phyloP scores from a whole-genome alignment of 2,888 invertebrate genomes.

The Perizoma affinitatum region DNA sequence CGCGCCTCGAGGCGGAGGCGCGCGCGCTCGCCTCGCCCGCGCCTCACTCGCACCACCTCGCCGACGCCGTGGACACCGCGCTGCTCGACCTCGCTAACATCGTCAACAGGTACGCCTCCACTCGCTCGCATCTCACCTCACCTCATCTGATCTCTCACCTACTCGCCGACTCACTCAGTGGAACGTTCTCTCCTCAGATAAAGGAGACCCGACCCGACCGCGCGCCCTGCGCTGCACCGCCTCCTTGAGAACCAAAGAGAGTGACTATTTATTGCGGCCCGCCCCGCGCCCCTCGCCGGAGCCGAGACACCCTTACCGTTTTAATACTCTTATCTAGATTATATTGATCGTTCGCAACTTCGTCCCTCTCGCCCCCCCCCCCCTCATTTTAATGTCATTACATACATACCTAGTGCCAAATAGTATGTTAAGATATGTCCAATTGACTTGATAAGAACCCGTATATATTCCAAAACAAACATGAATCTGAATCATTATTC shows the following conservation, averaged over 20 bases:
- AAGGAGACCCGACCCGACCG: too few species aligned
- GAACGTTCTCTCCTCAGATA: too few species aligned
- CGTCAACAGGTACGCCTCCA: slow-evolving; percentile 83
- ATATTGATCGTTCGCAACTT: neutral
- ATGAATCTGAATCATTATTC: too few species aligned
- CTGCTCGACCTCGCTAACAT: slow-evolving; percentile 88
- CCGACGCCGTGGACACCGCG: slow-evolving; percentile 85
- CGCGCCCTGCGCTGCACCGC: too few species aligned
- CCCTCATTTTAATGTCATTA: neutral
- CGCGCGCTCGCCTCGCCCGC: slow-evolving; percentile 66
- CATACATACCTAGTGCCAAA: slow-evolving; percentile 59
- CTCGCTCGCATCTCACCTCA: neutral
- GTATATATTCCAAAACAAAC: too few species aligned
- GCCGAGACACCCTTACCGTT: neutral
- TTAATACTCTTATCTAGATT: too few species aligned
- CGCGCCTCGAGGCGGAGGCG: slow-evolving; percentile 66
- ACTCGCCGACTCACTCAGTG: too few species aligned
- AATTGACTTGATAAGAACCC: too few species aligned
- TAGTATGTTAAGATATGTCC: slow-evolving; percentile 41
- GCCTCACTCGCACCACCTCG: slow-evolving; percentile 85
- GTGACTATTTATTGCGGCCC: slow-evolving; percentile 3
- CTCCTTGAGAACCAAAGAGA: neutral
- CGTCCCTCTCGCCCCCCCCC: slow-evolving; percentile 3
- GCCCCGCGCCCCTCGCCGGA: neutral
- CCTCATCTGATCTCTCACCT: neutral